These are phyloP conservation scores for Camelus dromedarius DNA, from an alignment of 2,113 vertebrate genomes.

Conservation along the genomic window DNA sequence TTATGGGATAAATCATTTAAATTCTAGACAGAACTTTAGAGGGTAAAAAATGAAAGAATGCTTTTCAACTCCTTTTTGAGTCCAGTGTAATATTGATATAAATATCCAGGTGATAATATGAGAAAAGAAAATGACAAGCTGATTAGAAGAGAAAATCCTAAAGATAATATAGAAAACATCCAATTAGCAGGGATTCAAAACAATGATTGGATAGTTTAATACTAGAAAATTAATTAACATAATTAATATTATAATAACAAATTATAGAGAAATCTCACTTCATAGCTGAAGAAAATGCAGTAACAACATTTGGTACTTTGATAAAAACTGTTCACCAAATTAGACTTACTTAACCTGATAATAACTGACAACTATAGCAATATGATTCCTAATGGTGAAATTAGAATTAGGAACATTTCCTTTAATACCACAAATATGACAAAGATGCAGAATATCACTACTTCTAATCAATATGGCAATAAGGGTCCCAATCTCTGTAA, in stretches of 20 bases:
- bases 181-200: background rate
- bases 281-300: background rate
- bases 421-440: background rate
- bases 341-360: background rate
- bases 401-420: background rate
- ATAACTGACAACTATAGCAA: background rate
- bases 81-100: background rate
- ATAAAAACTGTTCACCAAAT: background rate
- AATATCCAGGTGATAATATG: background rate
- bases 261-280: background rate
- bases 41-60: background rate
- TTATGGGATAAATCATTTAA: background rate
- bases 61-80: background rate
- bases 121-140: background rate
- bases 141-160: background rate
- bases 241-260: background rate
- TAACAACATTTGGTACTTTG: background rate
- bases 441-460: background rate
- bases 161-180: slow-evolving; percentile 18
- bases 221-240: background rate
- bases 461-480: background rate
- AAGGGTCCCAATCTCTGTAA: background rate
- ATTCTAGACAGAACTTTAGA: background rate
- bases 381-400: background rate
- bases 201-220: background rate